phyloP scores from a whole-genome alignment of 2,888 invertebrate species.

The Monopis laevigella region DNA sequence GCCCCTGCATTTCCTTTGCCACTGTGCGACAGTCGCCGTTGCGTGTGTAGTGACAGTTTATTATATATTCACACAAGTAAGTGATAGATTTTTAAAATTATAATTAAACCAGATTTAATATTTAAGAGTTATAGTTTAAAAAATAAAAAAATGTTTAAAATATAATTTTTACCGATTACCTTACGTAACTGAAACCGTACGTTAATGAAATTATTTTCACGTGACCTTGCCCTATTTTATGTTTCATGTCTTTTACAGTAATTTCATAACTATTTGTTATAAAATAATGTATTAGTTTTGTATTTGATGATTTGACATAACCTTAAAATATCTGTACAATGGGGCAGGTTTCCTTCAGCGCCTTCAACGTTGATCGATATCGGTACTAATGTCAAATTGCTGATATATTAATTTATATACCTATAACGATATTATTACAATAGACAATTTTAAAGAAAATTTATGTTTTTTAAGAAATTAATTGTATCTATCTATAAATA shows the following conservation, averaged over 20 bases:
- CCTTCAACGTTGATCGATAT: too few relatives aligned
- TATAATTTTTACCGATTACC: slow-evolving; percentile 27
- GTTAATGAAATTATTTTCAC: slow-evolving; percentile 57
- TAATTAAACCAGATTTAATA: not conserved
- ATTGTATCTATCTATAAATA: too few relatives aligned
- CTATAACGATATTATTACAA: too few relatives aligned
- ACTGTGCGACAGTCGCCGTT: slow-evolving; percentile 58
- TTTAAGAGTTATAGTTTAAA: too few relatives aligned
- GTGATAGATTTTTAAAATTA: not conserved
- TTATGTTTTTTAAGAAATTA: too few relatives aligned
- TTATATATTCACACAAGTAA: slow-evolving; percentile 29
- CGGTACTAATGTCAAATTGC: too few relatives aligned
- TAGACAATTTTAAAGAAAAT: too few relatives aligned
- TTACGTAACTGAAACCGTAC: slow-evolving; percentile 56
- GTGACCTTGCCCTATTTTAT: slow-evolving; percentile 53
- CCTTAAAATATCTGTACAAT: too few relatives aligned
- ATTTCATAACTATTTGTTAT: slow-evolving; percentile 9
- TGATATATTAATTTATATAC: too few relatives aligned
- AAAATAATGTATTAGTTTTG: not conserved
- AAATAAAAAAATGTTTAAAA: not conserved
- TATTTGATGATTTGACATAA: too few relatives aligned
- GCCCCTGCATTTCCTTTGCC: slow-evolving; percentile 47
- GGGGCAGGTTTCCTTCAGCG: too few relatives aligned
- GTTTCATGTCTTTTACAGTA: slow-evolving; percentile 4
- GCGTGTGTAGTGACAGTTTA: slow-evolving; percentile 47